Percentiles rank a stretch among this genome's conserved stretches.
Conservation (phyloP, 2,888 invertebrate genomes). For the Limnephilus auricula region DNA sequence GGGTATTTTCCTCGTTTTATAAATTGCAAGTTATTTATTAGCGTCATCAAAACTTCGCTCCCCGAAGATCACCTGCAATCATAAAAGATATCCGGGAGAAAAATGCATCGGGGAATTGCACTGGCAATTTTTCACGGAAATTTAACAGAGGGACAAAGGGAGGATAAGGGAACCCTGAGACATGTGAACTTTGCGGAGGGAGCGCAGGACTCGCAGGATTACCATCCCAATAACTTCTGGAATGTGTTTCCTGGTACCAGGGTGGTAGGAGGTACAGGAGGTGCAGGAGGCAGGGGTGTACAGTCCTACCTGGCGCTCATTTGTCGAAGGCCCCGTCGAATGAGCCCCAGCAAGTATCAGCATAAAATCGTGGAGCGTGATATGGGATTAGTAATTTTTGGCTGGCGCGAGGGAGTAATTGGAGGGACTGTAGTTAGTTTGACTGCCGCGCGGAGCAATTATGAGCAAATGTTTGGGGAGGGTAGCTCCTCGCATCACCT, state of each 20-base stretch:
- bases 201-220: conserved; percentile 33
- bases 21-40: conserved; percentile 46
- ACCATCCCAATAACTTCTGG: conserved; percentile 53
- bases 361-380: conserved; percentile 63
- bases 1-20: neutral
- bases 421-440: conserved; percentile 45
- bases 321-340: conserved; percentile 39
- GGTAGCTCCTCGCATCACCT: conserved; percentile 55
- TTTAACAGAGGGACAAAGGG: conserved; percentile 55
- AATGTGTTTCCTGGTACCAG: conserved; percentile 46
- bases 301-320: conserved; percentile 50
- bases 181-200: conserved; percentile 43
- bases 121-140: conserved; percentile 62
- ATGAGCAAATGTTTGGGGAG: conserved; percentile 55
- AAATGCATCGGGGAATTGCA: conserved; percentile 62
- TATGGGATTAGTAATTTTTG: conserved; percentile 62
- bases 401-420: conserved; percentile 51
- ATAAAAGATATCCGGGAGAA: conserved; percentile 61
- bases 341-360: conserved; percentile 43
- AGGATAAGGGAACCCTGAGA: conserved; percentile 18
- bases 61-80: conserved; percentile 56
- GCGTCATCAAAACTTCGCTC: conserved; percentile 54
- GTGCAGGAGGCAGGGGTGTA: conserved; percentile 4
- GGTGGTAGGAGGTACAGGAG: neutral
- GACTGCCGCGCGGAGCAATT: conserved; percentile 53